These are phyloP conservation scores for Pogoniulus pusillus DNA, from an alignment of 2,797 vertebrate species.

Conservation along the genomic window DNA sequence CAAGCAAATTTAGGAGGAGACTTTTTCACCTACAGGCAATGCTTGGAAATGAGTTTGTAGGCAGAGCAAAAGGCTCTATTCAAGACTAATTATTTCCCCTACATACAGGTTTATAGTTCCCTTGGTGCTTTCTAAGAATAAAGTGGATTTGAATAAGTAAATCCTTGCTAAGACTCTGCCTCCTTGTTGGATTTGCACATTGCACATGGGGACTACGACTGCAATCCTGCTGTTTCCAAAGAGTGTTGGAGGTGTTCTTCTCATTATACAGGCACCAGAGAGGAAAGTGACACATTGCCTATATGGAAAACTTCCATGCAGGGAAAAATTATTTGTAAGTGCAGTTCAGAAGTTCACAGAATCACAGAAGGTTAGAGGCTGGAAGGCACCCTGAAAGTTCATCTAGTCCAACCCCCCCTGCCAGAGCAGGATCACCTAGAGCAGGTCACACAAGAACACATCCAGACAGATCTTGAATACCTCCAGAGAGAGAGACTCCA, in stretches of 20 bases:
- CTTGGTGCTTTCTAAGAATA: not conserved
- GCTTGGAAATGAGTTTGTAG: fast-evolving
- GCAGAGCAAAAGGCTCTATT: not conserved
- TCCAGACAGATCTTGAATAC: no score
- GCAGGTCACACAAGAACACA: no score
- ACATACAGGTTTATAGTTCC: not conserved
- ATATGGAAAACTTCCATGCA: fast-evolving
- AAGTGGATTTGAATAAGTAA: not conserved
- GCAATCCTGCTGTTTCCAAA: not conserved
- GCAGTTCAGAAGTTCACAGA: not conserved
- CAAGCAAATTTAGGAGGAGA: not conserved
- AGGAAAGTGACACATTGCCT: not conserved
- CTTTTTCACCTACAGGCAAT: not conserved
- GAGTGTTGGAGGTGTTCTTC: not conserved
- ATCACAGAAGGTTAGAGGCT: no score
- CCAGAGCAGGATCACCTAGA: no score
- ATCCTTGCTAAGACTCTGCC: not conserved
- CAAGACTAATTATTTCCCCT: not conserved
- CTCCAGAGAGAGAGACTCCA: no score
- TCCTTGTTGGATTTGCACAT: not conserved
- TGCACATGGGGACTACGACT: not conserved
- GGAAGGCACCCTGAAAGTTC: no score
- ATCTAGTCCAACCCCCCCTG: no score
- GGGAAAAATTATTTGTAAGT: not conserved
- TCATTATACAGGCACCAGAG: fast-evolving